phyloP scores from a whole-genome alignment of 2,113 vertebrate genomes.

The Hemiscyllium ocellatum region DNA sequence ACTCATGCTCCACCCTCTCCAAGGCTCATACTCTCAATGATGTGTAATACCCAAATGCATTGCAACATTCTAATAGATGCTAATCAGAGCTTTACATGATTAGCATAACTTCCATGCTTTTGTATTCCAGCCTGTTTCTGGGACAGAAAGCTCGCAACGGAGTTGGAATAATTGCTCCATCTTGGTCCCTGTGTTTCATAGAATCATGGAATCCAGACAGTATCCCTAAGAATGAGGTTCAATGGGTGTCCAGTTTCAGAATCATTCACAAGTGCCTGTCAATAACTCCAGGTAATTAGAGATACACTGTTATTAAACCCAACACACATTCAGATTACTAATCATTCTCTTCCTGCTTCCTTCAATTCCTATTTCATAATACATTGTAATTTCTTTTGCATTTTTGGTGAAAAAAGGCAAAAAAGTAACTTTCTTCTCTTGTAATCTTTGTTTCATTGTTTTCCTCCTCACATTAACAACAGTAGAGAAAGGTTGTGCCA shows the following conservation, averaged over 20 bases:
- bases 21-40: not conserved
- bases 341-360: not conserved
- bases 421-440: not conserved
- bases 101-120: not conserved
- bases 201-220: no score
- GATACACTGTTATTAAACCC: not conserved
- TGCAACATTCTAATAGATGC: not conserved
- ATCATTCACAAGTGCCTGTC: not conserved
- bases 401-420: not conserved
- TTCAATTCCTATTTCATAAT: not conserved
- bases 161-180: no score
- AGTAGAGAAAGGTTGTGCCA: not conserved
- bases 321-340: not conserved
- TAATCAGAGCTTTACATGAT: not conserved
- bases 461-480: not conserved
- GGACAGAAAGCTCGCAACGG: no score
- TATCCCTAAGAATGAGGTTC: not conserved
- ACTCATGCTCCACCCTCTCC: not conserved
- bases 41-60: not conserved
- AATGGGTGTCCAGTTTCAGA: conserved; percentile 6
- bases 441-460: not conserved
- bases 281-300: not conserved
- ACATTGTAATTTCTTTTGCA: not conserved
- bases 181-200: no score
- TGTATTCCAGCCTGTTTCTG: not conserved